Evolutionary conservation across 2,888 invertebrate species (phyloP).

Genomic region (Opisthograptis luteolata): DNA sequence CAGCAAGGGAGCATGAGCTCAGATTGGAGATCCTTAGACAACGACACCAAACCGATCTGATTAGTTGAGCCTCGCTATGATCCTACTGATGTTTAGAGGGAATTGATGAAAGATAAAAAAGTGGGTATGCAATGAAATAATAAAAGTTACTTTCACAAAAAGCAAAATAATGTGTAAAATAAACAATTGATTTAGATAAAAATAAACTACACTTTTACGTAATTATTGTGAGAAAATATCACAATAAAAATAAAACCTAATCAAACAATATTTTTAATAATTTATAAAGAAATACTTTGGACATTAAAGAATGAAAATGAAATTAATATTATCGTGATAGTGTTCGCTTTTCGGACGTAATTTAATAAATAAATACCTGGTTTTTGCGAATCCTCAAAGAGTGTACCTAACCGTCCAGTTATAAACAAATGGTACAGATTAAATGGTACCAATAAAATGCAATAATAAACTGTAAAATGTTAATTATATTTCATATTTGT

Average conservation of each 20-base stretch:
- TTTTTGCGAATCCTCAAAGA: background rate
- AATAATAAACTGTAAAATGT: constrained; percentile 19
- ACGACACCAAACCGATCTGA: constrained; percentile 89
- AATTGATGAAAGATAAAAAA: background rate
- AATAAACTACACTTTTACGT: no score
- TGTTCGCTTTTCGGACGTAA: no score
- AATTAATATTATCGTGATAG: no score
- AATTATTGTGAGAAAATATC: no score
- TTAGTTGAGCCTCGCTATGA: constrained; percentile 85
- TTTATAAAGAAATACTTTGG: no score
- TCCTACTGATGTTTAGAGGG: background rate
- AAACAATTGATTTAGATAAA: no score
- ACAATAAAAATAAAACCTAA: no score
- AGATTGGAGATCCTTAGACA: constrained; percentile 92
- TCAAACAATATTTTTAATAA: no score
- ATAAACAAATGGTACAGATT: constrained; percentile 1
- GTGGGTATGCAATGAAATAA: background rate
- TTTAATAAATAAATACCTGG: no score
- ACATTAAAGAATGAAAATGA: no score
- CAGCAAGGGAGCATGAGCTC: constrained; percentile 95
- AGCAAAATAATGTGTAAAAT: no score
- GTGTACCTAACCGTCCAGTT: background rate
- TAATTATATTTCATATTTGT: constrained; percentile 10
- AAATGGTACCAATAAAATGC: constrained; percentile 5
- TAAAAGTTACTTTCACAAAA: no score